phyloP scores from a whole-genome alignment of 2,113 vertebrate species.

The Thryonomys swinderianus region DNA sequence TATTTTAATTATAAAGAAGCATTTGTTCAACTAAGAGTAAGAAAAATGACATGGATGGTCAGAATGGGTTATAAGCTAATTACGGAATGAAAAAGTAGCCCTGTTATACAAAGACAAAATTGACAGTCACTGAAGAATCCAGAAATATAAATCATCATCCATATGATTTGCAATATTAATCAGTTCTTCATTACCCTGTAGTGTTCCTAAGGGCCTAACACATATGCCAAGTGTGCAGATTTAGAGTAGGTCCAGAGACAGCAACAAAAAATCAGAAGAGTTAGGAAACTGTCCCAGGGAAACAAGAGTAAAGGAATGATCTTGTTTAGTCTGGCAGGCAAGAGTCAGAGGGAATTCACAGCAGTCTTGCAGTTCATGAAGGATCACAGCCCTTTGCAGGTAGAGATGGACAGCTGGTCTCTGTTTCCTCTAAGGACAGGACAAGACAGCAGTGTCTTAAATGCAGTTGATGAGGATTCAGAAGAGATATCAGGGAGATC shows the following conservation, averaged over 20 bases:
- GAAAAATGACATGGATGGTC: slow-evolving; percentile 13
- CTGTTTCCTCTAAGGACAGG: slow-evolving; percentile 66
- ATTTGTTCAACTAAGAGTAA: slow-evolving; percentile 4
- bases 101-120: slow-evolving; percentile 35
- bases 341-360: slow-evolving; percentile 66
- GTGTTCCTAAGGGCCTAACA: slow-evolving; percentile 21
- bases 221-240: slow-evolving; percentile 20
- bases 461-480: not conserved
- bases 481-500: slow-evolving; percentile 46
- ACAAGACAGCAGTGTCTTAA: slow-evolving; percentile 1
- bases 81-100: slow-evolving; percentile 30
- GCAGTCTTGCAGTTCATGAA: slow-evolving; percentile 63
- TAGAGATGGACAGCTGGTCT: slow-evolving; percentile 74
- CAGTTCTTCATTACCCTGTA: slow-evolving; percentile 42
- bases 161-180: slow-evolving; percentile 46
- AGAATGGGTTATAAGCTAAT: slow-evolving; percentile 30
- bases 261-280: slow-evolving; percentile 21
- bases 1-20: slow-evolving; percentile 36
- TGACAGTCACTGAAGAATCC: slow-evolving; percentile 41
- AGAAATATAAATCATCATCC: slow-evolving; percentile 27
- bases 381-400: slow-evolving; percentile 74
- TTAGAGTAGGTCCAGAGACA: slow-evolving; percentile 58
- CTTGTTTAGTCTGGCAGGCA: slow-evolving; percentile 77
- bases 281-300: slow-evolving; percentile 58
- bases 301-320: slow-evolving; percentile 49